phyloP scores from a whole-genome alignment of 1,140 invertebrate genomes.

The Drosophila lini region DNA sequence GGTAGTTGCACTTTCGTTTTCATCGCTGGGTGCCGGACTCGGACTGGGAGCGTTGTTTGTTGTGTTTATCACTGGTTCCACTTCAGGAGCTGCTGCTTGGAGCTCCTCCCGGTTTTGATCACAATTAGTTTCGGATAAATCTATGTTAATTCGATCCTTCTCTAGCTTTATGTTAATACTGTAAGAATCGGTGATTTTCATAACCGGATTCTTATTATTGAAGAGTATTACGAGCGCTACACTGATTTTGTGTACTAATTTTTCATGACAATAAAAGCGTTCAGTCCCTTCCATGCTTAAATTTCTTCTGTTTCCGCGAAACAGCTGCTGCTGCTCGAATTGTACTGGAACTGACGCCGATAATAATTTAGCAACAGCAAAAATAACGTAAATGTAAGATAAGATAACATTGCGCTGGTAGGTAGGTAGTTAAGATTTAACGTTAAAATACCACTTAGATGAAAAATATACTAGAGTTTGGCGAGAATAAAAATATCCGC shows the following conservation, averaged over 20 bases:
- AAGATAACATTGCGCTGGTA: no score
- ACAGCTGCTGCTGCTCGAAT: no score
- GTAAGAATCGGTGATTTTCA: background rate
- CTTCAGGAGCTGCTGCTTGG: background rate
- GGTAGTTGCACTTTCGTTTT: background rate
- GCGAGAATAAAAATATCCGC: no score
- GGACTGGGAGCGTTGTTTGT: background rate
- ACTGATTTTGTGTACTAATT: background rate
- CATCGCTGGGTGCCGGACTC: background rate
- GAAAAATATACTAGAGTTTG: no score
- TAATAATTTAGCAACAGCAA: no score
- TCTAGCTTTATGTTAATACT: background rate
- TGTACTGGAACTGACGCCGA: no score
- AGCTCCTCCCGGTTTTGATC: background rate
- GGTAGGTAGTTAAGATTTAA: no score
- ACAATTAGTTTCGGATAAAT: background rate
- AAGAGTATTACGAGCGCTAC: background rate
- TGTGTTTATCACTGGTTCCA: no score
- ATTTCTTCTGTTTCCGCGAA: no score
- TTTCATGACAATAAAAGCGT: background rate
- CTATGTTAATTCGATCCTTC: background rate
- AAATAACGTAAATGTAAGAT: no score
- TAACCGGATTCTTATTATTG: background rate
- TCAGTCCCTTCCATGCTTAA: background rate
- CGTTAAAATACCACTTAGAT: no score